Percentiles rank a stretch among this genome's conserved stretches.
phyloP scores from a whole-genome alignment of 1,140 invertebrate species.

The Mercenaria mercenaria region DNA sequence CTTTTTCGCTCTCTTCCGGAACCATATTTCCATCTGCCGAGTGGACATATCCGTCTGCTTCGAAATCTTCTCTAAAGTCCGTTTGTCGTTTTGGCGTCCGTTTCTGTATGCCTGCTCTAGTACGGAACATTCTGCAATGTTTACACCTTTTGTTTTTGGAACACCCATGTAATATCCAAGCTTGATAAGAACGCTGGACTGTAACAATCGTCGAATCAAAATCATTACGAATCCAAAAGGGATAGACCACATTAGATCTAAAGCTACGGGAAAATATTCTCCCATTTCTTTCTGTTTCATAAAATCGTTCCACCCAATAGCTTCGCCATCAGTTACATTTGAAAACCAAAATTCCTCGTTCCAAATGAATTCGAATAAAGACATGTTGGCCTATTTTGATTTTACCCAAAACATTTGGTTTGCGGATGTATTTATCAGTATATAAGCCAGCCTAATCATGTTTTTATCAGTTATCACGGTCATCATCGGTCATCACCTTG shows the following conservation, averaged over 20 bases:
- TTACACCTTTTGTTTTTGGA: not conserved
- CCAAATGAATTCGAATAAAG: no score
- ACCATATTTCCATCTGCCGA: slow-evolving; percentile 47
- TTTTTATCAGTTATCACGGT: no score
- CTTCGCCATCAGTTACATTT: no score
- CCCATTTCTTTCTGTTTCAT: no score
- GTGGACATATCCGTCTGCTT: slow-evolving; percentile 33
- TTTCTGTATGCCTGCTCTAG: not conserved
- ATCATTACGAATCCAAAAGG: not conserved
- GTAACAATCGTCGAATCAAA: not conserved
- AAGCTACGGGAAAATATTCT: not conserved
- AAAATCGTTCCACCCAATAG: no score
- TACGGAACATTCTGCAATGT: not conserved
- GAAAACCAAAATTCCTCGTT: no score
- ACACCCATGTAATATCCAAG: not conserved
- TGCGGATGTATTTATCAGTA: no score
- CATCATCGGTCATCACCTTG: no score
- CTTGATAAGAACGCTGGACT: not conserved
- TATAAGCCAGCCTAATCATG: no score
- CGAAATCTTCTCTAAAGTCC: not conserved
- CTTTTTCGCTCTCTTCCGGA: not conserved
- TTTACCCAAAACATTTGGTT: no score
- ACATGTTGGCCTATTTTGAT: no score
- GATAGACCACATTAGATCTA: not conserved
- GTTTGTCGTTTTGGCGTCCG: not conserved